These are phyloP conservation scores for Crotalus viridis DNA, from an alignment of 2,113 vertebrate species.

Conservation along the genomic window DNA sequence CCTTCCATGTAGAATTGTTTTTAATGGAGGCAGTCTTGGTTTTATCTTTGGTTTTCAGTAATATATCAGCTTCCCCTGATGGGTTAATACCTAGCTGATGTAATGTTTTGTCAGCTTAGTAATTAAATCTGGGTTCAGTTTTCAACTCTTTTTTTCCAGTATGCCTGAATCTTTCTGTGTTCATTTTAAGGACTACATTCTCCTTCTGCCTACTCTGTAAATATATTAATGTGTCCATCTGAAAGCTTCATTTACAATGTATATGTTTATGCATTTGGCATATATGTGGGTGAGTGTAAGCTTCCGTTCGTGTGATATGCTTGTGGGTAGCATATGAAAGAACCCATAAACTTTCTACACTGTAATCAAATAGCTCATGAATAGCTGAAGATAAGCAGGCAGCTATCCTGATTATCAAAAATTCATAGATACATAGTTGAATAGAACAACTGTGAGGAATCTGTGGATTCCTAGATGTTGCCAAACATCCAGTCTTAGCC, in stretches of 20 bases:
- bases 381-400: background rate
- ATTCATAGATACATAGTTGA: too few species aligned
- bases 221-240: background rate
- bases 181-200: background rate
- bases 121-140: background rate
- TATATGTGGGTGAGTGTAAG: background rate
- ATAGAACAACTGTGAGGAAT: background rate
- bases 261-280: background rate
- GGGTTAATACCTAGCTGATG: background rate
- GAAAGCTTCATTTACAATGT: background rate
- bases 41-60: background rate
- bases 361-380: background rate
- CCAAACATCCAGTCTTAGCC: background rate
- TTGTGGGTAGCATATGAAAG: background rate
- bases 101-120: background rate
- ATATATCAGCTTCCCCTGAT: background rate
- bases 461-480: background rate
- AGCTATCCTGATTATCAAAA: background rate
- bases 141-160: background rate
- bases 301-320: background rate
- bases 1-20: background rate
- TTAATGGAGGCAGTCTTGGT: background rate
- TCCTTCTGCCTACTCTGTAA: background rate
- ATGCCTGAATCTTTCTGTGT: background rate
- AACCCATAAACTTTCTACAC: background rate